phyloP scores from a whole-genome alignment of 2,888 invertebrate species.

The Clitarchus hookeri region DNA sequence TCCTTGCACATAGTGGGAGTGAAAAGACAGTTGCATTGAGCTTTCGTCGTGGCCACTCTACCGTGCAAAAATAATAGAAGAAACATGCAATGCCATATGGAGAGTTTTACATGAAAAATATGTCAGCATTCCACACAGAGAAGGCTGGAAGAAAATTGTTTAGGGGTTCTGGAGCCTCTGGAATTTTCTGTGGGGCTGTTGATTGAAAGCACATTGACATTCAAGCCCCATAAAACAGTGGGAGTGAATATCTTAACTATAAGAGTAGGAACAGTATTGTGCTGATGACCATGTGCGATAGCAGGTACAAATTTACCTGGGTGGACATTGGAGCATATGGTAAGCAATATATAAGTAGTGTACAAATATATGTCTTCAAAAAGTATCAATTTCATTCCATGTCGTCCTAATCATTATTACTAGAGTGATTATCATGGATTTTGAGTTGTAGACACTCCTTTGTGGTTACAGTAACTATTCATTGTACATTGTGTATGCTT shows the following conservation, averaged over 20 bases:
- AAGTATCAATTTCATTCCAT: too few species aligned
- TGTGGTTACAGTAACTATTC: too few species aligned
- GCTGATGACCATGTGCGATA: neutral
- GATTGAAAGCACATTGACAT: conserved; percentile 16
- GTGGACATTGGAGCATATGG: conserved; percentile 17
- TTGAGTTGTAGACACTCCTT: too few species aligned
- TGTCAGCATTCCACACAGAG: neutral
- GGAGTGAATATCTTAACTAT: conserved; percentile 15
- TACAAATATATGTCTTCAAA: too few species aligned
- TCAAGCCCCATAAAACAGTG: neutral
- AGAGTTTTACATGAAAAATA: neutral
- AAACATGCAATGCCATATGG: neutral
- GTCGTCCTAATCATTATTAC: too few species aligned
- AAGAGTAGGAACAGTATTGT: neutral
- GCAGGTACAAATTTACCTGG: neutral
- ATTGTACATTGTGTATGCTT: too few species aligned
- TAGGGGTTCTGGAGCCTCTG: neutral
- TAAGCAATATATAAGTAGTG: neutral
- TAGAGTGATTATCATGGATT: too few species aligned
- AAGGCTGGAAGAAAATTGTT: neutral
- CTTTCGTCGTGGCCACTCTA: neutral
- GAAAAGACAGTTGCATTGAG: neutral
- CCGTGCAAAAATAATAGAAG: neutral
- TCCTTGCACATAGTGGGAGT: neutral
- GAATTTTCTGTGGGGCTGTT: conserved; percentile 11